Conservation (phyloP, 2,888 invertebrate species). For the Meganola albula region DNA sequence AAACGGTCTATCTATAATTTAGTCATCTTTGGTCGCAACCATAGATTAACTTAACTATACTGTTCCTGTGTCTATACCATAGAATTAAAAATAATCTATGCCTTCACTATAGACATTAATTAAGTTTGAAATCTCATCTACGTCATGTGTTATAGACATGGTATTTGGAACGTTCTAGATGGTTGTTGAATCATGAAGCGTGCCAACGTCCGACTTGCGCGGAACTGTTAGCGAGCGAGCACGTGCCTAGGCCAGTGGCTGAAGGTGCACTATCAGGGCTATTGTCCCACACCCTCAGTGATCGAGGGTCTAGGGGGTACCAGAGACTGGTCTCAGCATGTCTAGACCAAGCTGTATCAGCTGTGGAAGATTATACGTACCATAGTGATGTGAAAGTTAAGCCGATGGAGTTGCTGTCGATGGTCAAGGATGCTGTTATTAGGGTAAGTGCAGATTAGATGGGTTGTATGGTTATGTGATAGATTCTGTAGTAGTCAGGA, state of each 20-base stretch:
- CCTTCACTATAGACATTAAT: too few relatives aligned
- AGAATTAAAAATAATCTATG: too few relatives aligned
- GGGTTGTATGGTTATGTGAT: too few relatives aligned
- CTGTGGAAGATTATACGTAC: conserved; percentile 88
- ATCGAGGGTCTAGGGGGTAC: conserved; percentile 75
- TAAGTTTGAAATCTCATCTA: too few relatives aligned
- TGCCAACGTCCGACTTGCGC: conserved; percentile 89
- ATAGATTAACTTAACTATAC: too few relatives aligned
- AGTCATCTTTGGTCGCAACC: too few relatives aligned
- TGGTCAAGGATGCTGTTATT: conserved; percentile 46
- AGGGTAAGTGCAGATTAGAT: conserved; percentile 38
- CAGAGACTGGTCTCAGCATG: conserved; percentile 52
- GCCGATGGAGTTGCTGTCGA: conserved; percentile 32
- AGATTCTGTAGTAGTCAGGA: too few relatives aligned
- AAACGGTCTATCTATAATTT: too few relatives aligned
- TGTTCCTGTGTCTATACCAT: too few relatives aligned
- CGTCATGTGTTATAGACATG: too few relatives aligned
- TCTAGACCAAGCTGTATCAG: conserved; percentile 70
- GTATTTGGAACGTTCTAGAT: conserved; percentile 46
- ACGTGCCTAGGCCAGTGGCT: conserved; percentile 92
- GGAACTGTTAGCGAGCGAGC: conserved; percentile 88
- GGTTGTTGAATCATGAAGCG: conserved; percentile 92
- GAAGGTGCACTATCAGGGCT: conserved; percentile 90
- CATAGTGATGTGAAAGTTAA: conserved; percentile 66
- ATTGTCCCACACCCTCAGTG: conserved; percentile 87